These are phyloP conservation scores for Trachymyrmex septentrionalis DNA, from an alignment of 1,140 invertebrate genomes.

Conservation along the genomic window DNA sequence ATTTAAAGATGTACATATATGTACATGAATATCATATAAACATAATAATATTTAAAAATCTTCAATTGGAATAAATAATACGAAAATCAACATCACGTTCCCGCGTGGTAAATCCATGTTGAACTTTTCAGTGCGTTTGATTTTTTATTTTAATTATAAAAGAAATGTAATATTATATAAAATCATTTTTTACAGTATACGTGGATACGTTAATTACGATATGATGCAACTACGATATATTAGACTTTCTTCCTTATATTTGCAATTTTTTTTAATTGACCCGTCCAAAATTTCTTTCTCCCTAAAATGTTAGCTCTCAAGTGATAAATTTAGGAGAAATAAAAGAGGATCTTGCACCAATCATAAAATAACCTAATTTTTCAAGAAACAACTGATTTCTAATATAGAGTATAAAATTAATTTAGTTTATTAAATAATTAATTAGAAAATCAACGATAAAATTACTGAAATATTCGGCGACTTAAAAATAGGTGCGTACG, in stretches of 20 bases:
- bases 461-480: background rate
- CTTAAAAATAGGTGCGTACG: background rate
- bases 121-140: too few species aligned
- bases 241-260: too few species aligned
- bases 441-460: background rate
- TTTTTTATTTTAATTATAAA: too few species aligned
- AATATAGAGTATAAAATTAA: conserved; percentile 9
- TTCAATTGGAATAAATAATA: background rate
- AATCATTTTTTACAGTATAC: too few species aligned
- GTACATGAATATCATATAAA: background rate
- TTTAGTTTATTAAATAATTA: background rate
- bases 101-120: too few species aligned
- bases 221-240: too few species aligned
- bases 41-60: background rate
- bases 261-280: too few species aligned
- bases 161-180: too few species aligned
- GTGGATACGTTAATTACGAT: too few species aligned
- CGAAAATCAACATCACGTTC: background rate
- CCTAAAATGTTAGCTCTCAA: background rate
- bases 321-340: background rate
- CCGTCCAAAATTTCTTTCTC: background rate
- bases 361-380: background rate
- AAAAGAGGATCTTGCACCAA: background rate
- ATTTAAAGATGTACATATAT: background rate
- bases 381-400: background rate